These are phyloP conservation scores for Nowickia ferox DNA, from an alignment of 2,888 invertebrate species.

Conservation along the genomic window DNA sequence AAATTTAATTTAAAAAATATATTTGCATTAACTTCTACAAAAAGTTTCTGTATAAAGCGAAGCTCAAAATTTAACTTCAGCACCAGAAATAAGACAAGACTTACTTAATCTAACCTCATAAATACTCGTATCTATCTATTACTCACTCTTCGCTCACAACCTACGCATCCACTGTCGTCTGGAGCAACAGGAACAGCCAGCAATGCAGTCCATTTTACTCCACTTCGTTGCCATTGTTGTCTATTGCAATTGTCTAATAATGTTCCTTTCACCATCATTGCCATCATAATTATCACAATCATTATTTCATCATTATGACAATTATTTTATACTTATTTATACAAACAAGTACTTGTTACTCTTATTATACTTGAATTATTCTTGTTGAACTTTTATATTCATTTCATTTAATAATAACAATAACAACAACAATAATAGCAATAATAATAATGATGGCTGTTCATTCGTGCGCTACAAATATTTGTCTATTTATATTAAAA, in stretches of 20 bases:
- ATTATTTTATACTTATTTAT: background rate
- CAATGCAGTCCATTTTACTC: background rate
- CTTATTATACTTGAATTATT: background rate
- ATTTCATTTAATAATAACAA: slow-evolving; percentile 21
- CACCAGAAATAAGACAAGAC: no score
- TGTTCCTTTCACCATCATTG: slow-evolving; percentile 34
- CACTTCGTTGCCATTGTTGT: slow-evolving; percentile 4
- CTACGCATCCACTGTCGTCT: slow-evolving; percentile 23
- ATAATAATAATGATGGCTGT: no score
- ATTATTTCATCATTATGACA: slow-evolving; percentile 5
- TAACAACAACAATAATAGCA: background rate
- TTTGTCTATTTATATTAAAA: slow-evolving; percentile 44
- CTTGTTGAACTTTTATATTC: slow-evolving; percentile 2
- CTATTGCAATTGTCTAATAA: slow-evolving; percentile 35
- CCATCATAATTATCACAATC: background rate
- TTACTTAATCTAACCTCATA: no score
- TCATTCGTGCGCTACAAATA: background rate
- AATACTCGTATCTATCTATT: background rate
- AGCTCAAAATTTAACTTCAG: no score
- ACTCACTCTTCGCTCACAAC: background rate
- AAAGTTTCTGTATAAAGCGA: background rate
- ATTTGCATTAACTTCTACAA: no score
- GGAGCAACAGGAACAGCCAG: background rate
- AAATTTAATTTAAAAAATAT: no score
- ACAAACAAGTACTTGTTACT: background rate